Evolutionary conservation across 2,888 invertebrate species (phyloP).

Genomic region (Empis stercorea): DNA sequence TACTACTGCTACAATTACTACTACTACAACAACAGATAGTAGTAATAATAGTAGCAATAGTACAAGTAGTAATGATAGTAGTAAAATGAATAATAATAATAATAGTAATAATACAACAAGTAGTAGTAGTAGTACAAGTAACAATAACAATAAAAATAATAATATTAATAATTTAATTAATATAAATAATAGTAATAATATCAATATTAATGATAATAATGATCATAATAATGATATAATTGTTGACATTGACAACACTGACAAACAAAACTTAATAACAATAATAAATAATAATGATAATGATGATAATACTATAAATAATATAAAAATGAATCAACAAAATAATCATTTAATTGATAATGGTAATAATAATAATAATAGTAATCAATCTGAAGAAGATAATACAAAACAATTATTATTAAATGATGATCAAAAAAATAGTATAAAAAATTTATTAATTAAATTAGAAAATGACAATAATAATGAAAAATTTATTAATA

Average conservation of each 20-base stretch:
- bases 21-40: slow-evolving; percentile 4
- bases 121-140: slow-evolving; percentile 14
- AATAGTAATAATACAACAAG: slow-evolving; percentile 13
- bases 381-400: slow-evolving; percentile 12
- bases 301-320: no score
- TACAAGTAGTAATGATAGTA: slow-evolving; percentile 15
- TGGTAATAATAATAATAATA: not conserved
- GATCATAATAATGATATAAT: not conserved
- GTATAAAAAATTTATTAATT: not conserved
- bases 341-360: not conserved
- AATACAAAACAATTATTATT: slow-evolving; percentile 11
- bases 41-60: slow-evolving; percentile 6
- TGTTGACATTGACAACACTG: slow-evolving; percentile 1
- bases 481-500: not conserved
- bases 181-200: slow-evolving; percentile 11
- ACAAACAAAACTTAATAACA: slow-evolving; percentile 3
- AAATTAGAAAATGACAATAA: not conserved
- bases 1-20: not conserved
- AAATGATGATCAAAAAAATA: not conserved
- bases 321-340: no score
- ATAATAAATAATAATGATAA: not conserved
- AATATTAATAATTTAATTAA: slow-evolving; percentile 13
- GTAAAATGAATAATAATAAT: slow-evolving; percentile 15
- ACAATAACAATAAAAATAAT: slow-evolving; percentile 13
- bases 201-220: not conserved